A percentile compares a stretch with the other conserved stretches of the same genome.
Evolutionary conservation across 2,888 invertebrate species (phyloP).

Genomic region (Malacosoma neustria): DNA sequence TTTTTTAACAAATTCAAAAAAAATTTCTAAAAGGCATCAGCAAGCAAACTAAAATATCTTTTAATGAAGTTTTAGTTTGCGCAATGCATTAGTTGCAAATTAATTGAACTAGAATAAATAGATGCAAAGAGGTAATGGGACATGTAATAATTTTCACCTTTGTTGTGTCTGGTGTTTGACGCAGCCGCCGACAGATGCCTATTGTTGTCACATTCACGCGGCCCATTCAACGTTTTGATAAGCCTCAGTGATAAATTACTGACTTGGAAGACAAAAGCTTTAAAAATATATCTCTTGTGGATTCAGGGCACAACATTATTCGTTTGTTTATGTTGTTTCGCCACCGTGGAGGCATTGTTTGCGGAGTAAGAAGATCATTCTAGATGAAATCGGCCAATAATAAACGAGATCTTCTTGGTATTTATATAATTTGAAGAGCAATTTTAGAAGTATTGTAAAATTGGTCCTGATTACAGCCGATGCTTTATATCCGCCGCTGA

Average conservation of each 20-base stretch:
- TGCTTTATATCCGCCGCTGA: too few relatives aligned
- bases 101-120: not conserved
- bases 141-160: slow-evolving; percentile 26
- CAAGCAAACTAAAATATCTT: too few relatives aligned
- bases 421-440: too few relatives aligned
- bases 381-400: too few relatives aligned
- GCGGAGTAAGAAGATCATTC: slow-evolving; percentile 3
- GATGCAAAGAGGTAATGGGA: slow-evolving; percentile 16
- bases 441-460: too few relatives aligned
- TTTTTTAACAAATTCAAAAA: too few relatives aligned
- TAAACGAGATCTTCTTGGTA: too few relatives aligned
- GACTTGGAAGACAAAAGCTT: slow-evolving; percentile 23
- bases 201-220: slow-evolving; percentile 39
- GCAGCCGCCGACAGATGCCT: slow-evolving; percentile 19
- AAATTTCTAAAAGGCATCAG: too few relatives aligned
- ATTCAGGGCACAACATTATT: slow-evolving; percentile 14
- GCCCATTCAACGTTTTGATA: slow-evolving; percentile 33
- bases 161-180: slow-evolving; percentile 22
- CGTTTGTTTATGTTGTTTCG: slow-evolving; percentile 11
- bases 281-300: slow-evolving; percentile 10
- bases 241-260: slow-evolving; percentile 37
- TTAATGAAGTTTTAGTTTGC: too few relatives aligned
- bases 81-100: too few relatives aligned
- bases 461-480: too few relatives aligned
- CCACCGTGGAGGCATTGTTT: not conserved